These are phyloP conservation scores for Macaca nemestrina DNA, from an alignment of 2,113 vertebrate species.

Conservation along the genomic window DNA sequence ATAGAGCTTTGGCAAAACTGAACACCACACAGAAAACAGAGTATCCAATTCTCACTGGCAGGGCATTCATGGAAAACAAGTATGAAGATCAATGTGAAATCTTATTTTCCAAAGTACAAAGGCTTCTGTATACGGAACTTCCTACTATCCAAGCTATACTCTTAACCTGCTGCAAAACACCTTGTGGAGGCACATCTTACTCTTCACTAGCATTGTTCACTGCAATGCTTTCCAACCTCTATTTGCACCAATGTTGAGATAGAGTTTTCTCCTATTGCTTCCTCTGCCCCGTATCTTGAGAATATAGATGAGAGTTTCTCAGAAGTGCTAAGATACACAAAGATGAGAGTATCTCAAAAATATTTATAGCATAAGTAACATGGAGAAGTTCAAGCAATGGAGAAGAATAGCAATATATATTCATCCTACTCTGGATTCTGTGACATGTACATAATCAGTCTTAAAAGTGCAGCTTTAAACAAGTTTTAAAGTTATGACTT, in stretches of 20 bases:
- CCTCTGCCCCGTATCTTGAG: not conserved
- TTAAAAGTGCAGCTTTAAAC: not conserved
- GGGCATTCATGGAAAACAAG: not conserved
- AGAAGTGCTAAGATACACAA: conserved; percentile 29
- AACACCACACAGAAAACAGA: not conserved
- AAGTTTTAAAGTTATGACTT: not conserved
- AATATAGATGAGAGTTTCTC: not conserved
- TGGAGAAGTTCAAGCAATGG: not conserved
- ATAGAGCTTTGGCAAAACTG: not conserved
- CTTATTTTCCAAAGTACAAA: conserved; percentile 59
- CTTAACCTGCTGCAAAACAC: not conserved
- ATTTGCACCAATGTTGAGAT: not conserved
- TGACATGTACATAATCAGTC: not conserved
- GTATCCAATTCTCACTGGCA: not conserved
- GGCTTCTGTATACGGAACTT: not conserved
- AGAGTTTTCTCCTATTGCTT: not conserved
- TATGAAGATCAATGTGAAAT: not conserved
- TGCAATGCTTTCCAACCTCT: not conserved
- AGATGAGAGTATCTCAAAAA: not conserved
- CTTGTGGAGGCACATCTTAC: not conserved
- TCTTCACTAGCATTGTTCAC: not conserved
- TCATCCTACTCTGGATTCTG: not conserved
- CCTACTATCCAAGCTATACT: not conserved
- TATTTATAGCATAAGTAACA: not conserved
- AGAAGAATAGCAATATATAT: not conserved